Conservation (phyloP, 2,888 invertebrate genomes). For the Agrilus cyanescens region DNA sequence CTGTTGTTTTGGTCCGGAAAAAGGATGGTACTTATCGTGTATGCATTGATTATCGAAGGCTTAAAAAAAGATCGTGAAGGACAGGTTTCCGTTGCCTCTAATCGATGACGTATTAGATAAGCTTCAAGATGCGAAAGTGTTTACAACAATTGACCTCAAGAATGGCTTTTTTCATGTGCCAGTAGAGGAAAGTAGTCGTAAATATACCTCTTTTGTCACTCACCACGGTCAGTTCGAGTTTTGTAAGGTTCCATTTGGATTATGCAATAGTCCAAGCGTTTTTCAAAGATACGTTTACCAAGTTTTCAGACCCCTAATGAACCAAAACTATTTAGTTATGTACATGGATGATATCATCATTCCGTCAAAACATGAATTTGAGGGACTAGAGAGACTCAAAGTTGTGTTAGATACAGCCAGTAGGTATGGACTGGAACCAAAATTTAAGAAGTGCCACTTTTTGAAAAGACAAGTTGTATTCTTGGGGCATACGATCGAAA, state of each 20-base stretch:
- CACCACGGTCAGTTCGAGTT: constrained; percentile 30
- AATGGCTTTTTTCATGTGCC: constrained; percentile 28
- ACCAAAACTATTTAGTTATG: too few species aligned
- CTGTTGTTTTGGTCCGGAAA: constrained; percentile 21
- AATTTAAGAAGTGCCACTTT: too few species aligned
- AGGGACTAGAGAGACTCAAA: too few species aligned
- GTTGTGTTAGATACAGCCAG: too few species aligned
- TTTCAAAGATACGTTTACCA: too few species aligned
- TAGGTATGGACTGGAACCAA: too few species aligned
- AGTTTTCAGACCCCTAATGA: too few species aligned
- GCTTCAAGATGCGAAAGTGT: constrained; percentile 19
- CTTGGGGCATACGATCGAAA: too few species aligned
- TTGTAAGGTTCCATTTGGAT: constrained; percentile 29
- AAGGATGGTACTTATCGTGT: constrained; percentile 20
- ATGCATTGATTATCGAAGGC: constrained; percentile 30
- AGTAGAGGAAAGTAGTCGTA: constrained; percentile 17
- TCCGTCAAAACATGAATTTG: too few species aligned
- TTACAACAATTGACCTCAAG: constrained; percentile 24
- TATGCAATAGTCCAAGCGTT: too few species aligned
- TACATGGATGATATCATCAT: too few species aligned
- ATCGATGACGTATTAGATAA: constrained; percentile 27
- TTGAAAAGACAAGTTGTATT: too few species aligned
- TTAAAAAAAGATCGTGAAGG: constrained; percentile 26
- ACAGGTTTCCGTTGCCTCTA: constrained; percentile 25
- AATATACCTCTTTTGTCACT: constrained; percentile 30